Evolutionary conservation across 2,797 vertebrate genomes (phyloP), one percentile per base, ranked within the genome.

Genomic region (Melanogrammus aeglefinus): DNA sequence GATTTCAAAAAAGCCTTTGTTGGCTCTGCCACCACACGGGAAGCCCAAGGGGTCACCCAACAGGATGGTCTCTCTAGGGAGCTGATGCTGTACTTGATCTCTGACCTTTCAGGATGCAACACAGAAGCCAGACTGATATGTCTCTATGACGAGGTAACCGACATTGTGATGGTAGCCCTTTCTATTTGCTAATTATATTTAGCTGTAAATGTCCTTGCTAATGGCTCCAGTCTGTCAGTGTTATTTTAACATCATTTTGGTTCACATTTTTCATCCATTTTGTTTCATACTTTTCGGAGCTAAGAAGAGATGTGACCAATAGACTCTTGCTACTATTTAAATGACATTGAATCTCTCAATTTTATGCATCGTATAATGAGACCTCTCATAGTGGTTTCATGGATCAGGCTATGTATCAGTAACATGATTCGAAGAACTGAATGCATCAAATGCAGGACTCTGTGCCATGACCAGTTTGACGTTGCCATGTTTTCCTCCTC

Each of bases 1-100:
- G 93, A 86, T 92, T 93, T 95, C 91, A 95, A 94, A 94, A 80
- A 75, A 85, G 78, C 85, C 87, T 92, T 90, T 90, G 88, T 90
- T 88, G 89, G 78, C 80, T 21, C 84, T 81, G 85, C 87, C 87
- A 90, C 88, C 78, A 36, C 78, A 36, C 80, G 80, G 85, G 79
- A 51, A 1, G 47, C 47, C 18, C 2, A 51, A 7, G 57, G 47
- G 47, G 47, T 83, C 63, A 47, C 82, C 79, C 79, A 71, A 83
- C 78, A 77, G 84, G 80, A 89, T 81, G 86, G 88, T 91, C 90
- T 87, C 82, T 85, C 47, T 57, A 57, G 47, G 47, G 47, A 6
- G 47, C 47, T 57, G 47, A 21, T 57, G 16, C 47, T 18, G 47
- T 57, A 21, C 16, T 18, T 21, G 47, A 18, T 57, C 47, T 92